A percentile compares a stretch with the other conserved stretches of the same genome.
These are phyloP conservation scores for Melanotaenia parkinsoni DNA, from an alignment of 2,797 vertebrate genomes.

Conservation along the genomic window DNA sequence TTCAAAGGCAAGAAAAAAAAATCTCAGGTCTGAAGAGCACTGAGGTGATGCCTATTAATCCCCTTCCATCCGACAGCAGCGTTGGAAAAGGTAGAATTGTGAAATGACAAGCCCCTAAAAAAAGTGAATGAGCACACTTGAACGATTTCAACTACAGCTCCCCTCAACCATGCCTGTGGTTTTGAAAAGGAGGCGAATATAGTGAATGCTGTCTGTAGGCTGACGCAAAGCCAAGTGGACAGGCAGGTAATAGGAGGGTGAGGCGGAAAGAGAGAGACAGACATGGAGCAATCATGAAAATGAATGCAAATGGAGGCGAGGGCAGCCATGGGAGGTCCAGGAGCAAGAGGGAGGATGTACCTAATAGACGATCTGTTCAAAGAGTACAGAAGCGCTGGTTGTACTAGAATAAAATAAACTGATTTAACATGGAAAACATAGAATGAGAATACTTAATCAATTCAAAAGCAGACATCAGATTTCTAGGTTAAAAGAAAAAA, in stretches of 20 bases:
- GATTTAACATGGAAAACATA: conserved; percentile 7
- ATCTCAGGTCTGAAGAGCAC: conserved; percentile 61
- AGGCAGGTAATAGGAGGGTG: conserved; percentile 79
- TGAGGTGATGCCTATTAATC: conserved; percentile 83
- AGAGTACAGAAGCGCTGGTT: conserved; percentile 23
- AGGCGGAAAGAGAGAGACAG: conserved; percentile 66
- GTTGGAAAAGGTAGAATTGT: conserved; percentile 78
- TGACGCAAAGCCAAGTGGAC: conserved; percentile 77
- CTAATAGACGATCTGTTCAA: conserved; percentile 51
- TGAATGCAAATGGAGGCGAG: conserved; percentile 85
- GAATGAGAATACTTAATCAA: not conserved
- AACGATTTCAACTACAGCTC: conserved; percentile 79
- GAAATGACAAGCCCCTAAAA: conserved; percentile 80
- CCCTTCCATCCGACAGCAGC: conserved; percentile 75
- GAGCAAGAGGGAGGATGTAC: conserved; percentile 47
- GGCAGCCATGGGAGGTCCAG: conserved; percentile 75
- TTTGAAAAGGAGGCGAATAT: conserved; percentile 81
- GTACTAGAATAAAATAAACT: conserved; percentile 21
- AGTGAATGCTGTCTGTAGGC: conserved; percentile 77
- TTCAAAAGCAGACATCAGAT: conserved; percentile 5
- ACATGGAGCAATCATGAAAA: conserved; percentile 85
- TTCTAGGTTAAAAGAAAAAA: not conserved
- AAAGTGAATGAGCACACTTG: conserved; percentile 82
- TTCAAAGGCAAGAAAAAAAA: conserved; percentile 68
- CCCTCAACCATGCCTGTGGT: conserved; percentile 81